Evolutionary conservation across 2,113 vertebrate species (phyloP), one percentile per base, ranked within the genome.

Genomic region (Tragelaphus scriptus): DNA sequence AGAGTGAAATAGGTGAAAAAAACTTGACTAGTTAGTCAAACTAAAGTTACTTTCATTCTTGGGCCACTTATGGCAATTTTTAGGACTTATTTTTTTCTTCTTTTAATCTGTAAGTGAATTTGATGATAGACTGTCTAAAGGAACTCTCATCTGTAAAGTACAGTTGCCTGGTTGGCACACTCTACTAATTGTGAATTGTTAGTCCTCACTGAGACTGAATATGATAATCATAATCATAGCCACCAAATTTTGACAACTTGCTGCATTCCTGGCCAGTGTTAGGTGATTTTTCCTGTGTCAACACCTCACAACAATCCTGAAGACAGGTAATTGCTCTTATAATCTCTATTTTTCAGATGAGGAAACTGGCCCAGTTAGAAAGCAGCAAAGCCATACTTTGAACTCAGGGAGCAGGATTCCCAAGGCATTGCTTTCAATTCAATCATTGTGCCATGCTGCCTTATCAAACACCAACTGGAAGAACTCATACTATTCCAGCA

Each of bases 391-490:
- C 16, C 4, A 30, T 44, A 12, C 9, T 85, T 63, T 91, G 16
- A 88, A 71, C 26, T 10, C 11, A 21, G 7, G 17, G 0, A 75
- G 10, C 26, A 51, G 10, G 32, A 40, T 40, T 49, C 30, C 30
- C 47, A 84, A 77, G 19, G 7, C 3, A 49, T 32, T 32, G 19
- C 26, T 30, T 13, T 26, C 12, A 55, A 13, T 11, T 55, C 44
- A 30, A 5, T 51, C 11, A 1, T 61, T 21, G 23, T 19, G 15
- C 1, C 6, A 49, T 4, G 47, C 1, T 55, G 13, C 8, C 26
- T 81, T 91, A 10, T 40, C 40, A 85, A 32, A 71, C 32, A 21
- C 7, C 25, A 23, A 15, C 1, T 26, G n/a, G 68, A 65, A 25
- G 47, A 58, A 30, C 32, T 44, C 61, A 85, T 53, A 59, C 11